phyloP scores from a whole-genome alignment of 1,140 invertebrate species.

The Cydia pomonella region DNA sequence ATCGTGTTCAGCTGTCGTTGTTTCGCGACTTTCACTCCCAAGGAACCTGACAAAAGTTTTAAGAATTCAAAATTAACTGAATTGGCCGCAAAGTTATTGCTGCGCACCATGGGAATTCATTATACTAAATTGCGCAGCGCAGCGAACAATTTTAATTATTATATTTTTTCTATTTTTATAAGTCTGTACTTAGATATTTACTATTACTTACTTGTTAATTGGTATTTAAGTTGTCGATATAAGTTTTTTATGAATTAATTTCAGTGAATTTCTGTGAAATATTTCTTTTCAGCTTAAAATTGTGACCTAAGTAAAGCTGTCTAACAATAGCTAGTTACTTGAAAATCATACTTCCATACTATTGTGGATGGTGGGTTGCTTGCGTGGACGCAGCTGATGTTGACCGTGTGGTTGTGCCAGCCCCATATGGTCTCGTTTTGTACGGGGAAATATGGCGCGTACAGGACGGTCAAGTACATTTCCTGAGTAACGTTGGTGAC shows the following conservation, averaged over 20 bases:
- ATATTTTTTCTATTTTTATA: too few relatives aligned
- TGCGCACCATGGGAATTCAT: too few relatives aligned
- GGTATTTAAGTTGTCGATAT: too few relatives aligned
- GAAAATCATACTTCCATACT: conserved; percentile 59
- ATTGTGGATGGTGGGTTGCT: conserved; percentile 57
- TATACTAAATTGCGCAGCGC: too few relatives aligned
- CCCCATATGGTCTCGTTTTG: conserved; percentile 54
- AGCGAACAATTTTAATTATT: too few relatives aligned
- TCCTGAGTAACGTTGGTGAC: conserved; percentile 46
- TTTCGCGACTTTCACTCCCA: conserved; percentile 43
- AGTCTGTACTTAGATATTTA: too few relatives aligned
- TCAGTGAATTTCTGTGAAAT: too few relatives aligned
- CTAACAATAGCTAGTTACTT: background rate
- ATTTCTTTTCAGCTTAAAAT: too few relatives aligned
- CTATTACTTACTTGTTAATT: too few relatives aligned
- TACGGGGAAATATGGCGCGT: conserved; percentile 58
- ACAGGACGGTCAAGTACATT: conserved; percentile 58
- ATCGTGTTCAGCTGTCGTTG: conserved; percentile 45
- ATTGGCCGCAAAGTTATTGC: too few relatives aligned
- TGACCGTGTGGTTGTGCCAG: conserved; percentile 55
- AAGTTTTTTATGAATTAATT: too few relatives aligned
- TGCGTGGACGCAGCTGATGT: conserved; percentile 58
- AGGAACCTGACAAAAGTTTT: conserved; percentile 44
- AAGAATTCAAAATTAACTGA: background rate
- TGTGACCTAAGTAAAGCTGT: background rate